Percentiles rank a stretch among this genome's conserved stretches.
phyloP scores from a whole-genome alignment of 2,888 invertebrate species.

The Strigamia crassipes region DNA sequence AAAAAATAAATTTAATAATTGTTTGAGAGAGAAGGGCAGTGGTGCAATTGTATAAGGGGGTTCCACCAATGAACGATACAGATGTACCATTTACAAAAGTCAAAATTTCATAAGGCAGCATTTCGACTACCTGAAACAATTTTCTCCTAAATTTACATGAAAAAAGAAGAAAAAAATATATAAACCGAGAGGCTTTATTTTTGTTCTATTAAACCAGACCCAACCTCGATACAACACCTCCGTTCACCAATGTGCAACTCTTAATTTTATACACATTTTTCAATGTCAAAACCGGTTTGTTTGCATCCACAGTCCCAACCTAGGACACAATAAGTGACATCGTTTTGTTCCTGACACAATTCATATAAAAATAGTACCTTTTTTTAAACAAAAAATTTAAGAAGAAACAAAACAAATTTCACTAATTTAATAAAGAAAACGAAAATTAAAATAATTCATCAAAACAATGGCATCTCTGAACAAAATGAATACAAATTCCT shows the following conservation, averaged over 20 bases:
- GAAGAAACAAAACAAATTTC: not conserved
- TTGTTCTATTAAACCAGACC: slow-evolving; percentile 11
- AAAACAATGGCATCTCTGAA: slow-evolving; percentile 45
- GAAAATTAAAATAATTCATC: not conserved
- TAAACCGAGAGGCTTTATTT: not conserved
- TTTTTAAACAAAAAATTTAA: not conserved
- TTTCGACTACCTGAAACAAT: slow-evolving; percentile 23
- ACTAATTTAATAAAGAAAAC: not conserved
- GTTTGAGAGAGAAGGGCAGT: slow-evolving; percentile 42
- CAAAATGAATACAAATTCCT: not conserved
- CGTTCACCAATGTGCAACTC: slow-evolving; percentile 27
- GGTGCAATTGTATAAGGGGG: slow-evolving; percentile 29
- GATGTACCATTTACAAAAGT: not conserved
- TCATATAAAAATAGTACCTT: slow-evolving; percentile 46
- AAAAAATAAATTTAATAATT: slow-evolving; percentile 19
- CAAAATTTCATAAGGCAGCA: not conserved
- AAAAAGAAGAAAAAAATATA: not conserved
- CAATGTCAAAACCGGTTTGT: slow-evolving; percentile 34
- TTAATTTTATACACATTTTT: not conserved
- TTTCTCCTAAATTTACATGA: not conserved
- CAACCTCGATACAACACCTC: not conserved
- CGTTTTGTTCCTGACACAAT: slow-evolving; percentile 15
- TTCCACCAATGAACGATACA: slow-evolving; percentile 27
- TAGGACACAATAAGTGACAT: not conserved
- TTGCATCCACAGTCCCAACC: not conserved